Conservation (phyloP, 2,113 vertebrate species). For the Campylorhamphus procurvoides region DNA sequence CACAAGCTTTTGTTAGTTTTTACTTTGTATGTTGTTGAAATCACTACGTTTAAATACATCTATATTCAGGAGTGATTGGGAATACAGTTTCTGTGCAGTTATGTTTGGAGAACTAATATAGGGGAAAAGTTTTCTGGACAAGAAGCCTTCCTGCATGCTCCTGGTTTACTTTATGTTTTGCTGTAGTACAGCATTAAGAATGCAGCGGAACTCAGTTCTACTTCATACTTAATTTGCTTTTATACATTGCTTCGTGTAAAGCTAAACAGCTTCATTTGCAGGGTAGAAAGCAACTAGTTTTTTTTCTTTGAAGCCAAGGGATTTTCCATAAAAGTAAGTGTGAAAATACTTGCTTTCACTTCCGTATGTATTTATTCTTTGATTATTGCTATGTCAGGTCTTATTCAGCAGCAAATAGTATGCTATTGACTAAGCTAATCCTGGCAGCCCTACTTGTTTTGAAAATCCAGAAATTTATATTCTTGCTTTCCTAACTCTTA, state of each 20-base stretch:
- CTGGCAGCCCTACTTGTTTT: neutral
- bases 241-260: neutral
- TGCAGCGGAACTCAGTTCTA: neutral
- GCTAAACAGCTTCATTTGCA: neutral
- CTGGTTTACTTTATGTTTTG: neutral
- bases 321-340: neutral
- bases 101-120: neutral
- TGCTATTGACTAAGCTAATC: neutral
- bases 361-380: neutral
- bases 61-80: neutral
- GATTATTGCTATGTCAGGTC: neutral
- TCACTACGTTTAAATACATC: rapidly evolving
- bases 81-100: neutral
- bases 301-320: neutral
- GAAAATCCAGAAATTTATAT: neutral
- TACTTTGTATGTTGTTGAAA: neutral
- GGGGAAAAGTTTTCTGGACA: neutral
- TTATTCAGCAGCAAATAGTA: neutral
- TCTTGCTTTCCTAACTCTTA: neutral
- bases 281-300: neutral
- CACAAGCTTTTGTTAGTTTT: neutral
- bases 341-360: neutral
- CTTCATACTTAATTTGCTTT: neutral
- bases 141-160: neutral
- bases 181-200: neutral